Evolutionary conservation across 2,797 vertebrate species (phyloP).

Genomic region (Oceanodroma leucorhoa): DNA sequence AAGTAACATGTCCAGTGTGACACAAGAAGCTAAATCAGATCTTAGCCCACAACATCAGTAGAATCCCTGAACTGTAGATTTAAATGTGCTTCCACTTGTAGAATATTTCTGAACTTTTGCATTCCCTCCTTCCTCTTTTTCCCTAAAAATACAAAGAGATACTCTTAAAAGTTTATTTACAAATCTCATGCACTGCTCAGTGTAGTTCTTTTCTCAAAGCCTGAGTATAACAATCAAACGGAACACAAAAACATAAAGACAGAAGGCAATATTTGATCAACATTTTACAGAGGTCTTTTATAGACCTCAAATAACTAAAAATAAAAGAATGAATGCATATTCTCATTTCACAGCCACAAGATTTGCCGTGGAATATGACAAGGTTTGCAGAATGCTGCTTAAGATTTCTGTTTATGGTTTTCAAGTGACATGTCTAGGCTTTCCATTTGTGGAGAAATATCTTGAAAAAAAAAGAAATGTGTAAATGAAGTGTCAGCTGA

Average conservation of each 20-base stretch:
- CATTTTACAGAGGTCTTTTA: background rate
- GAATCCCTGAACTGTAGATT: background rate
- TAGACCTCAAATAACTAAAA: background rate
- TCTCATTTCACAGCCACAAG: background rate
- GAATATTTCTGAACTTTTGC: background rate
- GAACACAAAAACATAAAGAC: background rate
- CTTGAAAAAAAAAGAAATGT: background rate
- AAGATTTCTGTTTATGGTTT: background rate
- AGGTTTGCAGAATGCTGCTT: background rate
- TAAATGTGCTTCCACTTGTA: background rate
- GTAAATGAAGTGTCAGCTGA: background rate
- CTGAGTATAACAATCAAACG: background rate
- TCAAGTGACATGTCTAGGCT: background rate
- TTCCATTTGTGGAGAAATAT: background rate
- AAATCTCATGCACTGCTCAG: background rate
- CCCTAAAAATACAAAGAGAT: background rate
- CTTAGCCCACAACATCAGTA: background rate
- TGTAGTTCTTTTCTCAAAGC: background rate
- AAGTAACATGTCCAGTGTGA: background rate
- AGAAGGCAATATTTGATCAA: background rate
- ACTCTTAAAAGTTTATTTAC: background rate
- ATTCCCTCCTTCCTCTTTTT: background rate
- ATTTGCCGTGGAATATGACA: background rate
- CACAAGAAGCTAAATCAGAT: background rate
- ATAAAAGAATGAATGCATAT: background rate